Conservation (phyloP, 1,140 invertebrate species). For the Lepidotrigona ventralis region DNA sequence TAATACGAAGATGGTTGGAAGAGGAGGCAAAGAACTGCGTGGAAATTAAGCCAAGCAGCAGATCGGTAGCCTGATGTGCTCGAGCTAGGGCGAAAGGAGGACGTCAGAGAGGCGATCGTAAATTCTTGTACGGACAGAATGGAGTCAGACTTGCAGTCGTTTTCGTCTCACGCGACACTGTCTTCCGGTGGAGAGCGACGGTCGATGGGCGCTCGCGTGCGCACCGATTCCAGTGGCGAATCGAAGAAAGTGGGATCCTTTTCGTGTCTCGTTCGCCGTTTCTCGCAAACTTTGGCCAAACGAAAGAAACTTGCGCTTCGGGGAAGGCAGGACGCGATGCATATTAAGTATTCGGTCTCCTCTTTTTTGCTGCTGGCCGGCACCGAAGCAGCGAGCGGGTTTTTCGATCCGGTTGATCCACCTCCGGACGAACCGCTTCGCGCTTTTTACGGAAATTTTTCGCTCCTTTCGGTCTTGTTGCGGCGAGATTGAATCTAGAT, state of each 20-base stretch:
- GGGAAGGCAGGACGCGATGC: constrained; percentile 30
- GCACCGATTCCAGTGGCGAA: constrained; percentile 10
- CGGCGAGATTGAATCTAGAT: constrained; percentile 12
- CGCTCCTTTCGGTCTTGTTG: constrained; percentile 23
- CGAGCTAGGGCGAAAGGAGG: too few relatives aligned
- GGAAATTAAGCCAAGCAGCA: not conserved
- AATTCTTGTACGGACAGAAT: not conserved
- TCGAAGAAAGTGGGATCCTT: constrained; percentile 20
- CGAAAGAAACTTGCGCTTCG: constrained; percentile 10
- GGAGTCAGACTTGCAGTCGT: not conserved
- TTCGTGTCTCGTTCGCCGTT: constrained; percentile 7
- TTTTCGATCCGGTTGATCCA: constrained; percentile 33
- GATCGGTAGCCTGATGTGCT: not conserved
- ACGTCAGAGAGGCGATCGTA: not conserved
- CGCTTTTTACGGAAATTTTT: constrained; percentile 28
- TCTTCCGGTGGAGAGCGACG: constrained; percentile 2
- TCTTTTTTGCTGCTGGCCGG: not conserved
- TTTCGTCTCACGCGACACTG: not conserved
- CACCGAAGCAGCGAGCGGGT: constrained; percentile 7
- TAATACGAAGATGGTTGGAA: not conserved
- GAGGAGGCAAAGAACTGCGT: not conserved
- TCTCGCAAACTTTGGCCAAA: not conserved
- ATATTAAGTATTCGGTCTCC: constrained; percentile 21
- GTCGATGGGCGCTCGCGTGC: not conserved
- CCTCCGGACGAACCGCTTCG: constrained; percentile 12